A percentile compares a stretch with the other conserved stretches of the same genome.
These are phyloP conservation scores for Samia ricini DNA, from an alignment of 1,140 invertebrate species.

Conservation along the genomic window DNA sequence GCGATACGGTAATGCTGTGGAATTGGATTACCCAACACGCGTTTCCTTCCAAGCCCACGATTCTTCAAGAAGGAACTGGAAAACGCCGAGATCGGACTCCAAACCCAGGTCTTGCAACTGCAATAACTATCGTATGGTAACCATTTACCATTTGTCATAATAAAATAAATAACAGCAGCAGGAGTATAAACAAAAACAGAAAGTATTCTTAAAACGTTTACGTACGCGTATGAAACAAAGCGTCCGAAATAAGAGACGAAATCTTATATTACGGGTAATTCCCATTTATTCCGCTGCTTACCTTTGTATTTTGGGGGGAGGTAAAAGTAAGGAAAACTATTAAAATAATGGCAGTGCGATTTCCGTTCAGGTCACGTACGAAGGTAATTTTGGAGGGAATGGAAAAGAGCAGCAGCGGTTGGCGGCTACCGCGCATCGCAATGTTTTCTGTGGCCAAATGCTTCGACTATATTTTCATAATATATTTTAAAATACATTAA, in stretches of 20 bases:
- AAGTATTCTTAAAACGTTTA: no score
- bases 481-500: neutral
- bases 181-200: no score
- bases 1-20: no score
- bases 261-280: neutral
- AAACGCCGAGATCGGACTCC: no score
- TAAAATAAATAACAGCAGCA: no score
- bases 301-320: conserved; percentile 12
- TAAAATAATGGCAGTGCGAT: conserved; percentile 13
- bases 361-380: conserved; percentile 12
- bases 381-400: conserved; percentile 10
- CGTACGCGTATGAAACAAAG: no score
- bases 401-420: neutral
- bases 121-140: no score
- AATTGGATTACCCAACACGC: no score
- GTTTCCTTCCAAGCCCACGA: no score
- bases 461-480: neutral
- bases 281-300: conserved; percentile 12
- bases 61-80: no score
- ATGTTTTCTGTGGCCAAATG: neutral
- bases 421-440: neutral
- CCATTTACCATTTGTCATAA: no score
- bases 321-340: conserved; percentile 12
- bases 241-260: neutral
- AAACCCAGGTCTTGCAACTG: no score